Percentiles rank a stretch among this genome's conserved stretches.
Evolutionary conservation across 1,140 invertebrate genomes (phyloP).

Genomic region (Drosophila setifemur): DNA sequence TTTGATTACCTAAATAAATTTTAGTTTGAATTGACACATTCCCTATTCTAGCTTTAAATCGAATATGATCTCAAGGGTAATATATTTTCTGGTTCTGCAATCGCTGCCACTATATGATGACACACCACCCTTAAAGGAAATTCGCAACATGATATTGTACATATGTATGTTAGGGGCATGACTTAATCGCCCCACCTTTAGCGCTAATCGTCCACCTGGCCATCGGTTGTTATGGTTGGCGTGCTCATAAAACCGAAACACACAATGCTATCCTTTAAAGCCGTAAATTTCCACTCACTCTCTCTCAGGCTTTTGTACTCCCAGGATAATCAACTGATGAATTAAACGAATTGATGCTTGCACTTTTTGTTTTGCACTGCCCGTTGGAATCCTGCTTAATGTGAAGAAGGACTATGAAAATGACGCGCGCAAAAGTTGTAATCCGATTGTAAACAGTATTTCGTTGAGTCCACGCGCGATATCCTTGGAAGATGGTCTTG

Average conservation of each 20-base stretch:
- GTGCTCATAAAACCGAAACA: slow-evolving; percentile 11
- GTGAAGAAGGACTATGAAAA: slow-evolving; percentile 7
- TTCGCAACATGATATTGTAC: background rate
- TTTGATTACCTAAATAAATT: too few relatives aligned
- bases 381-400: slow-evolving; percentile 10
- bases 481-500: slow-evolving; percentile 34
- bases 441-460: background rate
- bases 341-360: slow-evolving; percentile 21
- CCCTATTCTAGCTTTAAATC: too few relatives aligned
- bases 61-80: too few relatives aligned
- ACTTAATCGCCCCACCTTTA: slow-evolving; percentile 34
- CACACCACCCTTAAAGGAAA: background rate
- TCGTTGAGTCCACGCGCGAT: background rate
- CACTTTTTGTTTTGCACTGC: slow-evolving; percentile 24
- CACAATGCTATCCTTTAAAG: slow-evolving; percentile 14
- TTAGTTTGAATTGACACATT: too few relatives aligned
- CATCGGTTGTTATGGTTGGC: slow-evolving; percentile 13
- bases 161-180: slow-evolving; percentile 1
- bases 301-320: slow-evolving; percentile 14
- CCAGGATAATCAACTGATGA: slow-evolving; percentile 1
- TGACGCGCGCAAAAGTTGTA: slow-evolving; percentile 10
- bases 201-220: slow-evolving; percentile 32
- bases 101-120: background rate
- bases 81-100: too few relatives aligned
- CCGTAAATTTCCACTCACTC: slow-evolving; percentile 30